Evolutionary conservation across 2,888 invertebrate species (phyloP).

Genomic region (Spodoptera littoralis): DNA sequence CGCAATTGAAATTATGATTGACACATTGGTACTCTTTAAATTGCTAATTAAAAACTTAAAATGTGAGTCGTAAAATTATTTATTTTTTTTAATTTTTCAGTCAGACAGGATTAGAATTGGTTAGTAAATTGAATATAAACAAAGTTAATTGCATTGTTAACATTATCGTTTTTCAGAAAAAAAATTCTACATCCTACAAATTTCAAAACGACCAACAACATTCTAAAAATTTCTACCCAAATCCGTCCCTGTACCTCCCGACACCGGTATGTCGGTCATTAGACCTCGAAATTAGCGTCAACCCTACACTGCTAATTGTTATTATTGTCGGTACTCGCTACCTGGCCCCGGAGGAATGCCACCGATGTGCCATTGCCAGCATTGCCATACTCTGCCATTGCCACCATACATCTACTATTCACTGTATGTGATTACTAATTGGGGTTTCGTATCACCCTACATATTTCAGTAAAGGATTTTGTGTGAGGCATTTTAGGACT

Average conservation of each 20-base stretch:
- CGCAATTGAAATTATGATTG: too few relatives aligned
- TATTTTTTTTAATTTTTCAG: too few relatives aligned
- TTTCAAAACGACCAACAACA: too few relatives aligned
- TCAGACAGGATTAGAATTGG: too few relatives aligned
- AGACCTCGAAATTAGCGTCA: conserved; percentile 71
- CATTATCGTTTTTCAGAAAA: too few relatives aligned
- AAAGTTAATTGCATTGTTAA: too few relatives aligned
- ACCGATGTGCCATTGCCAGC: conserved; percentile 43
- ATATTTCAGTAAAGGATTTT: conserved; percentile 25
- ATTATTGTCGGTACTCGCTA: conserved; percentile 67
- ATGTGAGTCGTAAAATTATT: too few relatives aligned
- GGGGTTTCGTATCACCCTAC: conserved; percentile 8
- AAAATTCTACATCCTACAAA: too few relatives aligned
- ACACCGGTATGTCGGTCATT: conserved; percentile 68
- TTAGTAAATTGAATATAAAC: too few relatives aligned
- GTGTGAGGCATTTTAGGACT: neutral
- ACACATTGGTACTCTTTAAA: too few relatives aligned
- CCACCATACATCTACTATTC: conserved; percentile 36
- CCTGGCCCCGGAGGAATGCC: conserved; percentile 54
- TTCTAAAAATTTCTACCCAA: conserved; percentile 11
- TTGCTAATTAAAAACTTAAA: too few relatives aligned
- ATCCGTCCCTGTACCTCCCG: conserved; percentile 42
- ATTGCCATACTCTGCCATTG: conserved; percentile 11
- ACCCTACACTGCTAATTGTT: conserved; percentile 67
- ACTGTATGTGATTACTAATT: conserved; percentile 35